A percentile compares a stretch with the other conserved stretches of the same genome.
Evolutionary conservation across 1,140 invertebrate genomes (phyloP).

Genomic region (Octopus sinensis): DNA sequence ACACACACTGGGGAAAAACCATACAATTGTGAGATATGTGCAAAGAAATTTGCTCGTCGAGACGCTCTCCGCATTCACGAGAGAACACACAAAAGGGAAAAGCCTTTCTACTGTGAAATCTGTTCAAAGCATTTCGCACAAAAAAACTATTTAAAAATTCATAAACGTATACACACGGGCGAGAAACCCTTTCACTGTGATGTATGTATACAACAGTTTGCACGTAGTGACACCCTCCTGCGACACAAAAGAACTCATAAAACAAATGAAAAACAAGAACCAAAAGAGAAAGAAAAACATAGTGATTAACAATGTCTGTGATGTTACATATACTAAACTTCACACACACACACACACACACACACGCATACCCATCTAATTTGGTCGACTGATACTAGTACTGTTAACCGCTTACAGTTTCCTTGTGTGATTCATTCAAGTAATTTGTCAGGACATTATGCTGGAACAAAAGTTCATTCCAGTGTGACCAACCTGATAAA

Average conservation of each 20-base stretch:
- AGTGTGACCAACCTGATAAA: too few relatives aligned
- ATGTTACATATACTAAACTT: too few relatives aligned
- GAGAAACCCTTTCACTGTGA: conserved; percentile 71
- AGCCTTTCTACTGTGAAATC: conserved; percentile 51
- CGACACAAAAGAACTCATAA: conserved; percentile 59
- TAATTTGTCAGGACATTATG: too few relatives aligned
- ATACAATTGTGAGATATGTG: conserved; percentile 55
- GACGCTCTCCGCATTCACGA: conserved; percentile 72
- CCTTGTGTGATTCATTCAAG: too few relatives aligned
- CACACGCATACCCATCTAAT: too few relatives aligned
- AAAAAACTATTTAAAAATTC: conserved; percentile 87
- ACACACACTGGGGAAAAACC: conserved; percentile 53
- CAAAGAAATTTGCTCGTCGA: conserved; percentile 23
- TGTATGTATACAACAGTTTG: conserved; percentile 68
- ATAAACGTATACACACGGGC: conserved; percentile 80
- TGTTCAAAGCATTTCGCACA: conserved; percentile 74
- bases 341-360: too few relatives aligned
- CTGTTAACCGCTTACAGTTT: too few relatives aligned
- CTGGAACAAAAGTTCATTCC: too few relatives aligned
- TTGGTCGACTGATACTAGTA: too few relatives aligned
- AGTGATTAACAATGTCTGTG: too few relatives aligned
- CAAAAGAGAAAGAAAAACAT: too few relatives aligned
- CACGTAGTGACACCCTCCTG: conserved; percentile 48
- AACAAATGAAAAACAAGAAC: too few relatives aligned
- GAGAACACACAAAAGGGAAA: conserved; percentile 63